Base-by-base conservation (phyloP, 2,113 vertebrate species). In the Cyrtonyx montezumae region DNA sequence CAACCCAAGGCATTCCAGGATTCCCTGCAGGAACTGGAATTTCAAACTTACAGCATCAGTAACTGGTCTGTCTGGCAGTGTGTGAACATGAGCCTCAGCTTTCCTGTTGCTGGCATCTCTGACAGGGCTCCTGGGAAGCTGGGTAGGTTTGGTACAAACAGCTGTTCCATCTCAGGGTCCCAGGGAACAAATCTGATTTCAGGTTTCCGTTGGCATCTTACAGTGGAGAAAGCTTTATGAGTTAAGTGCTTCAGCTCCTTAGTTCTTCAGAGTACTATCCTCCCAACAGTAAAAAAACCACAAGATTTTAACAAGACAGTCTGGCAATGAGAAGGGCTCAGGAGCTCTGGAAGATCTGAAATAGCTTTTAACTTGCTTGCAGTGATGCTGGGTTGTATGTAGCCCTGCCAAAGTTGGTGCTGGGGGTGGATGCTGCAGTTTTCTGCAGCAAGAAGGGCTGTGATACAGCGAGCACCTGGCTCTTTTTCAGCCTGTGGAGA, bases 401-500 rank as follows among this genome's bases (percentile, higher is more conserved):
- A 83, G 36, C 16, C n/a, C 61, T 55, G 37, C 28, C 46, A 3
- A 2, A 17, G 12, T 13, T 46, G 17, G 26, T 49, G 76, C 23
- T 56, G 42, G 23, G 59, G 32, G 6, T 26, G 23, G 28, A 46
- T 48, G 36, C 58, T 10, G 2, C 37, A 9, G 48, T 48, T 66
- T 36, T 16, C 2, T 67, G 9, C 30, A 8, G 11, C 25, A 40
- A 26, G 25, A 66, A 30, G 61, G 15, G 9, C 49, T 9, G 6
- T 6, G 18, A n/a, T 30, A 8, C 1, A 1, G 8, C 45, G 42
- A 79, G 45, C 8, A n/a, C 4, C 2, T 0, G 6, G 14, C n/a
- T 20, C 9, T 70, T 51, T 45, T 30, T 22, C 32, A 20, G 13
- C 12, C 18, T 9, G 14, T 45, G 25, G 70, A 26, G 26, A 69